Evolutionary conservation across 1,140 invertebrate species (phyloP).

Genomic region (Drosophila orosa): DNA sequence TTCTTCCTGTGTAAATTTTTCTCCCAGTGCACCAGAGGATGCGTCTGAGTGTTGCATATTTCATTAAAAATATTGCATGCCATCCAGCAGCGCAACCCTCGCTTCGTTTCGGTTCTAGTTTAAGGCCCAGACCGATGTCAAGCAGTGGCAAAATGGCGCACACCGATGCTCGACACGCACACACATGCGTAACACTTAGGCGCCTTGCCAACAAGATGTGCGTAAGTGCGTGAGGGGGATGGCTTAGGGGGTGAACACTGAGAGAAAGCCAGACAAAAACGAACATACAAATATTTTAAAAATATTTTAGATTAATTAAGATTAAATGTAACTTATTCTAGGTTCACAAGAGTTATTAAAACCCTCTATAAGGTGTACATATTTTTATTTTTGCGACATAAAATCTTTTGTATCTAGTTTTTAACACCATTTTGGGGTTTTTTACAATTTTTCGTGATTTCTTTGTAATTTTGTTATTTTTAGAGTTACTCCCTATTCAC

Average conservation of each 20-base stretch:
- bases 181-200: slow-evolving; percentile 74
- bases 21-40: slow-evolving; percentile 15
- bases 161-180: slow-evolving; percentile 32
- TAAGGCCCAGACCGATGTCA: slow-evolving; percentile 38
- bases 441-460: not conserved
- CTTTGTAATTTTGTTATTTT: not conserved
- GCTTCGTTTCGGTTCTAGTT: slow-evolving; percentile 12
- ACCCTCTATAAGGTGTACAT: no score
- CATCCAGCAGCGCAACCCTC: slow-evolving; percentile 42
- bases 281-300: not conserved
- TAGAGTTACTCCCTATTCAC: not conserved
- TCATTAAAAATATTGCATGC: slow-evolving; percentile 79
- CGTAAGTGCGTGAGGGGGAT: slow-evolving; percentile 40
- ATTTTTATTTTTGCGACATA: no score
- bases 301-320: not conserved
- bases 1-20: not conserved
- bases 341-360: no score
- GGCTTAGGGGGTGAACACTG: slow-evolving; percentile 1
- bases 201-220: slow-evolving; percentile 49
- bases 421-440: not conserved
- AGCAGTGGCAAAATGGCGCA: slow-evolving; percentile 56
- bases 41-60: slow-evolving; percentile 68
- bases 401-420: not conserved
- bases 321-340: not conserved
- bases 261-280: not conserved